A percentile compares a stretch with the other conserved stretches of the same genome.
Evolutionary conservation across 2,888 invertebrate species (phyloP).

Genomic region (Ectobius pallidus): DNA sequence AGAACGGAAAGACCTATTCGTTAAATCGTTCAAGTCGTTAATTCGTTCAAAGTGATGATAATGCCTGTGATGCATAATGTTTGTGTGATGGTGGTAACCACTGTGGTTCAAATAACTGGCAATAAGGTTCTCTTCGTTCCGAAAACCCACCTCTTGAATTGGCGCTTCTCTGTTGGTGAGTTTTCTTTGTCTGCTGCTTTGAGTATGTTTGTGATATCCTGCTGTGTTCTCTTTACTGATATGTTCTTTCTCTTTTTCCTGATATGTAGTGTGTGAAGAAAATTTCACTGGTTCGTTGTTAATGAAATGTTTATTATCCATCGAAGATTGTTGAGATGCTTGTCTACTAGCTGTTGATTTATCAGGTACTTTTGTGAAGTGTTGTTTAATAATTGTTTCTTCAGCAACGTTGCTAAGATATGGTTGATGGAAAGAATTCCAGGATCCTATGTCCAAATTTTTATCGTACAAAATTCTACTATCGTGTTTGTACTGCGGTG

Average conservation of each 20-base stretch:
- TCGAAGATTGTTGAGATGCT: background rate
- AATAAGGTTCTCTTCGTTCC: background rate
- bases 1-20: slow-evolving; percentile 4
- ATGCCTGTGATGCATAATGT: background rate
- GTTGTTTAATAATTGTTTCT: background rate
- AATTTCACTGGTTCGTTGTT: background rate
- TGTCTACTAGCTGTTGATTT: too few species aligned
- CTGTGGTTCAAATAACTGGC: background rate
- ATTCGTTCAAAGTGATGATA: background rate
- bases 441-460: background rate
- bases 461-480: background rate
- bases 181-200: background rate
- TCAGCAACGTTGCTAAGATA: background rate
- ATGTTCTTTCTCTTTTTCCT: background rate
- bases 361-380: background rate
- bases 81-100: background rate
- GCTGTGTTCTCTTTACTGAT: background rate
- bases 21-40: background rate
- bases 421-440: background rate
- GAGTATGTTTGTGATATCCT: background rate
- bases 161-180: background rate
- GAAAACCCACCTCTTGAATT: background rate
- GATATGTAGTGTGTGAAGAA: background rate
- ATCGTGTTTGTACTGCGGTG: background rate
- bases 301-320: background rate